These are phyloP conservation scores for Drosophila novamexicana DNA, from an alignment of 1,140 invertebrate species.

Conservation along the genomic window DNA sequence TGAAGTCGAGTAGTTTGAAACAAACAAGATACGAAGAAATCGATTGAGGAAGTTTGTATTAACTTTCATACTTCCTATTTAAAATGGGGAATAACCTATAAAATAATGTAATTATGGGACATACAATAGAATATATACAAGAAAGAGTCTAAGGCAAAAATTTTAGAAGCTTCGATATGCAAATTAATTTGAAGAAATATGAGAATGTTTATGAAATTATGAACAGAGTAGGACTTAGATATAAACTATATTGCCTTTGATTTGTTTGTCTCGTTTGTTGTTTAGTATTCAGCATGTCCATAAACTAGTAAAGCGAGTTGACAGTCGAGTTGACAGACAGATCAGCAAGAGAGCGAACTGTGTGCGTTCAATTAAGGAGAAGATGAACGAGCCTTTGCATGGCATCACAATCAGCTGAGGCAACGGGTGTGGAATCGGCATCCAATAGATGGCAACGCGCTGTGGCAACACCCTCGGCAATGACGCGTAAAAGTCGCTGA, in stretches of 20 bases:
- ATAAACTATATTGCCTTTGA: too few relatives aligned
- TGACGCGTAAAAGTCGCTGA: conserved; percentile 55
- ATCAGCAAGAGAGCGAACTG: conserved; percentile 1
- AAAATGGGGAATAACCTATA: too few relatives aligned
- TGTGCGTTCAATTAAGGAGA: conserved; percentile 58
- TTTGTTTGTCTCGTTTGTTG: neutral
- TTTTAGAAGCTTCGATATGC: too few relatives aligned
- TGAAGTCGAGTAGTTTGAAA: neutral
- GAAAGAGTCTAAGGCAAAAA: too few relatives aligned
- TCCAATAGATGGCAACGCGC: conserved; percentile 15
- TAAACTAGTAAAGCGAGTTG: too few relatives aligned
- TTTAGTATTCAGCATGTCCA: neutral
- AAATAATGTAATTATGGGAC: too few relatives aligned
- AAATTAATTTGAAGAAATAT: too few relatives aligned
- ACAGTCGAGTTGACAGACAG: too few relatives aligned
- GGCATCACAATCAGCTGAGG: conserved; percentile 20
- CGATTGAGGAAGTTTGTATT: neutral
- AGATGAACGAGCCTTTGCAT: conserved; percentile 41
- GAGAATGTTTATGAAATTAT: too few relatives aligned
- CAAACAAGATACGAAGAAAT: neutral
- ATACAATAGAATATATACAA: too few relatives aligned
- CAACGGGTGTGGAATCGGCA: conserved; percentile 18
- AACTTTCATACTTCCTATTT: too few relatives aligned
- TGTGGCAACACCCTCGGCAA: conserved; percentile 27
- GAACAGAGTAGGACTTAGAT: too few relatives aligned